A percentile compares a stretch with the other conserved stretches of the same genome.
phyloP scores from a whole-genome alignment of 2,888 invertebrate genomes.

The Hypomecis atomaria region DNA sequence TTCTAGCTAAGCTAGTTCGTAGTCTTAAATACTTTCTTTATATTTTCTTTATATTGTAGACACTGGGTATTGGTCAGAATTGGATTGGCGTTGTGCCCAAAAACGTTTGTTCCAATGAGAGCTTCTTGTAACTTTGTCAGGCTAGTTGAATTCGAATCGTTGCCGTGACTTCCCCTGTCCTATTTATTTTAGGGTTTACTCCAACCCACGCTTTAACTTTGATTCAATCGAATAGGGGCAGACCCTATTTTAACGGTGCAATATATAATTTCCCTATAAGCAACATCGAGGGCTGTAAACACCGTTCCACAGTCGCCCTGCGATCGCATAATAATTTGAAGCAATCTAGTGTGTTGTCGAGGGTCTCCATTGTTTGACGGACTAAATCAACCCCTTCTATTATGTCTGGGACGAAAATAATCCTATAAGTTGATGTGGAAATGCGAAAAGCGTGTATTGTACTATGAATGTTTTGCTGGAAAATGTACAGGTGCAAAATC shows the following conservation, averaged over 20 bases:
- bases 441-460: not conserved
- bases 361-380: conserved; percentile 41
- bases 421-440: conserved; percentile 13
- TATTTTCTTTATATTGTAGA: not conserved
- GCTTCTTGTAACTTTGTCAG: conserved; percentile 2
- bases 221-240: conserved; percentile 45
- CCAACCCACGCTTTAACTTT: conserved; percentile 41
- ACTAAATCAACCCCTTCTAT: conserved; percentile 49
- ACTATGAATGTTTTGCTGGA: not conserved
- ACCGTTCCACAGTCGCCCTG: conserved; percentile 46
- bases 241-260: conserved; percentile 48
- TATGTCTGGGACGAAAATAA: conserved; percentile 15
- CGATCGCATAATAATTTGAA: conserved; percentile 40
- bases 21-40: not conserved
- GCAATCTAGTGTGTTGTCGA: conserved; percentile 40
- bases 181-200: conserved; percentile 36
- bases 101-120: not conserved
- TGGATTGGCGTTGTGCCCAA: not conserved
- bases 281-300: conserved; percentile 50
- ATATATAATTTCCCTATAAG: conserved; percentile 53
- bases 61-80: not conserved
- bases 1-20: conserved; percentile 1
- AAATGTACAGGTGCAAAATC: not conserved
- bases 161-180: conserved; percentile 36
- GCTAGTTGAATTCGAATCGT: conserved; percentile 17